Percentiles rank a stretch among this genome's conserved stretches.
phyloP scores from a whole-genome alignment of 2,113 vertebrate genomes.

The Uropsilus gracilis region DNA sequence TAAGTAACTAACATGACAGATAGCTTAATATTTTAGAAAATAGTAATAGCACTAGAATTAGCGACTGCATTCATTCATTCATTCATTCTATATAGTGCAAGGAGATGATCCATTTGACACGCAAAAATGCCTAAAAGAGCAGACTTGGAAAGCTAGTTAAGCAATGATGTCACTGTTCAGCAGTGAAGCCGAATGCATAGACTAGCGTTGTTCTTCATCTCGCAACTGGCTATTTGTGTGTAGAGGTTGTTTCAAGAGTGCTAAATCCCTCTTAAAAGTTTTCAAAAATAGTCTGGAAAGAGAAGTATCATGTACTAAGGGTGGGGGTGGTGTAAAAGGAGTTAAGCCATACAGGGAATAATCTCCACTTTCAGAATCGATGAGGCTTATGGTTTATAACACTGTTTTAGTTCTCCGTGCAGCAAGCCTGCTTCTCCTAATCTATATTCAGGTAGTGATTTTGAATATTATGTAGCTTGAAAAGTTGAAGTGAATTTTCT shows the following conservation, averaged over 20 bases:
- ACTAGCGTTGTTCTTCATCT: background rate
- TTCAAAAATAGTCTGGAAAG: background rate
- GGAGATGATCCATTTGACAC: no score
- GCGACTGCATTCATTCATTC: background rate
- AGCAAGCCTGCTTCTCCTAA: background rate
- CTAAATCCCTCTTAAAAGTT: background rate
- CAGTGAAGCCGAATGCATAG: background rate
- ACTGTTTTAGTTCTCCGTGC: background rate
- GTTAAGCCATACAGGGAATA: slow-evolving; percentile 10
- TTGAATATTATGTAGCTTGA: slow-evolving; percentile 65
- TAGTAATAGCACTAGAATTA: background rate
- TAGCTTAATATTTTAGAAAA: background rate
- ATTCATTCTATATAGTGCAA: background rate
- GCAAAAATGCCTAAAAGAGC: background rate
- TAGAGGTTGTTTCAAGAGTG: background rate
- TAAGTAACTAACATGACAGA: background rate
- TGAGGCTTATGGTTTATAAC: slow-evolving; percentile 38
- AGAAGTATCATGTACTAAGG: background rate
- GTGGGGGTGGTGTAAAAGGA: background rate
- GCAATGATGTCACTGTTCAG: rapidly evolving
- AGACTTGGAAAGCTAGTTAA: background rate
- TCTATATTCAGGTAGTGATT: slow-evolving; percentile 57
- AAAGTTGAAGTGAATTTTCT: slow-evolving; percentile 74
- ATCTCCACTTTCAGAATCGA: slow-evolving; percentile 54
- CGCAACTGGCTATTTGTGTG: background rate